Conservation (phyloP, 2,888 invertebrate genomes). For the Orthosia gracilis region DNA sequence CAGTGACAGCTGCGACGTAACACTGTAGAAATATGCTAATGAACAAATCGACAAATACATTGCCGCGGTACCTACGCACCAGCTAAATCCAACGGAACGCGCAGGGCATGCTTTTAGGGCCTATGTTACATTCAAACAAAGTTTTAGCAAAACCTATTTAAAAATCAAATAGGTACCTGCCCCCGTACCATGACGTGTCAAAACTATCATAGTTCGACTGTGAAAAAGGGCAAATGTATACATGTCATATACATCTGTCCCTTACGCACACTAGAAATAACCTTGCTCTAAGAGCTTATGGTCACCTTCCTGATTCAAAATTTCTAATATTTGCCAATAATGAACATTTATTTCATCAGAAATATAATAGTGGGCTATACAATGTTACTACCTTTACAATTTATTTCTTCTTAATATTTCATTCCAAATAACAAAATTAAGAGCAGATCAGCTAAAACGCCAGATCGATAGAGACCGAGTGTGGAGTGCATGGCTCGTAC, state of each 20-base stretch:
- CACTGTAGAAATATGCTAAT: slow-evolving; percentile 62
- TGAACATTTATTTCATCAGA: neutral
- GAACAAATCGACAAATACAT: slow-evolving; percentile 57
- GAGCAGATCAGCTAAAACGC: slow-evolving; percentile 64
- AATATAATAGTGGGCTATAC: neutral
- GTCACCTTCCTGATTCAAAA: too few relatives aligned
- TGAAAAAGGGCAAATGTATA: too few relatives aligned
- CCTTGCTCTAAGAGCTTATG: too few relatives aligned
- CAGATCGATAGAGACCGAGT: slow-evolving; percentile 82
- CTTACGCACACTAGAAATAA: too few relatives aligned
- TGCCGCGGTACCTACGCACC: slow-evolving; percentile 6
- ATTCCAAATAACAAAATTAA: slow-evolving; percentile 40
- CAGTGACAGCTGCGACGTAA: slow-evolving; percentile 61
- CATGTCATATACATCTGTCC: too few relatives aligned
- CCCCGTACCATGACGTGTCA: too few relatives aligned
- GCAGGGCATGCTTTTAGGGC: slow-evolving; percentile 56
- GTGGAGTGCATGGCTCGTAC: slow-evolving; percentile 81
- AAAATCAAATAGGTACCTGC: neutral
- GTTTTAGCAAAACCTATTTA: neutral
- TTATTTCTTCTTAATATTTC: slow-evolving; percentile 14
- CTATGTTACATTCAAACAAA: slow-evolving; percentile 29
- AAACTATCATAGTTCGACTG: too few relatives aligned
- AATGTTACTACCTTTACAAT: neutral
- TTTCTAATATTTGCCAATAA: neutral
- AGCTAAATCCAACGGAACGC: slow-evolving; percentile 25